phyloP scores from a whole-genome alignment of 2,113 vertebrate species.

The Lophura nycthemera region DNA sequence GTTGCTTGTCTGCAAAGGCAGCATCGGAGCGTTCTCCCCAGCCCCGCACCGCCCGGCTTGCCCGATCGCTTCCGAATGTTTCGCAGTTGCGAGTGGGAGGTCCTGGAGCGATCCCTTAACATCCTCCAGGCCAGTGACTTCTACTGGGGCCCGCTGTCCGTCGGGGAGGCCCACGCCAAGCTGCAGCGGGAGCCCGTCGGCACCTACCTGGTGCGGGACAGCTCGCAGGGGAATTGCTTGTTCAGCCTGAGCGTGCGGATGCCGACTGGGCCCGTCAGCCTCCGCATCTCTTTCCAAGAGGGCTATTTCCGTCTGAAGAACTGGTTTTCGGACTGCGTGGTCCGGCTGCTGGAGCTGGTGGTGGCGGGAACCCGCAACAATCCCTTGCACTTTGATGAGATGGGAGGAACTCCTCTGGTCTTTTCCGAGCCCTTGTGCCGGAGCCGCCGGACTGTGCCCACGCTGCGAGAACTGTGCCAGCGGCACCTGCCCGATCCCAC shows the following conservation, averaged over 20 bases:
- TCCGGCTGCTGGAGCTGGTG: conserved; percentile 67
- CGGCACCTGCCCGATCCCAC: background rate
- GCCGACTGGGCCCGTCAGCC: conserved; percentile 49
- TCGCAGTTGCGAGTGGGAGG: conserved; percentile 66
- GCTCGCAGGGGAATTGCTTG: conserved; percentile 71
- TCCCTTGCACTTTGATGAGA: conserved; percentile 67
- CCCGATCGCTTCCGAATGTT: conserved; percentile 71
- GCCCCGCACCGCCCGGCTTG: background rate
- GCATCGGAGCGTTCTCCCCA: conserved; percentile 3
- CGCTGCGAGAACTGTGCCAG: conserved; percentile 58
- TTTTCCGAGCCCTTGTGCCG: conserved; percentile 72
- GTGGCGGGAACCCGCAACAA: conserved; percentile 56
- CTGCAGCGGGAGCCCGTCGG: conserved; percentile 62
- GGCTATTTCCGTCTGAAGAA: conserved; percentile 72
- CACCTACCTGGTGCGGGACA: conserved; percentile 78
- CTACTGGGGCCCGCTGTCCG: conserved; percentile 77
- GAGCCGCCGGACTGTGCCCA: conserved; percentile 50
- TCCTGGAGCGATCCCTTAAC: conserved; percentile 72
- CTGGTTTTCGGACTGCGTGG: conserved; percentile 60
- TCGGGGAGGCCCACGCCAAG: conserved; percentile 72
- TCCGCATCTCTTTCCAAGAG: conserved; percentile 72
- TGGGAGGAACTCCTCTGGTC: conserved; percentile 65
- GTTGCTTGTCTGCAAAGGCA: conserved; percentile 40
- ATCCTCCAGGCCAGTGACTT: conserved; percentile 76
- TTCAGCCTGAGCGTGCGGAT: conserved; percentile 70